A percentile compares a stretch with the other conserved stretches of the same genome.
Evolutionary conservation across 1,140 invertebrate species (phyloP).

Genomic region (Luehdorfia chinensis): DNA sequence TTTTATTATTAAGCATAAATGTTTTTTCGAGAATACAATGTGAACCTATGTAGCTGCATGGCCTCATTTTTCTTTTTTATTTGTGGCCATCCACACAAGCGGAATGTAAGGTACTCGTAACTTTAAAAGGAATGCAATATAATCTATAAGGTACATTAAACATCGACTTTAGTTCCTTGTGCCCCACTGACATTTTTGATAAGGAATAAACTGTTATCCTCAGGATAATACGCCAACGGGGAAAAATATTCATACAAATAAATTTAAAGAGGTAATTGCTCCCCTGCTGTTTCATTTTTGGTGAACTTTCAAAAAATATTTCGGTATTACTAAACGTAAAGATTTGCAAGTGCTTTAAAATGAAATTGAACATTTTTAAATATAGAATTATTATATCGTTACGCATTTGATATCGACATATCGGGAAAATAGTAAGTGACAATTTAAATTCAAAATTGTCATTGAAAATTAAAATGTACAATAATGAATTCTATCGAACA

Average conservation of each 20-base stretch:
- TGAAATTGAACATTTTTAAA: slow-evolving; percentile 8
- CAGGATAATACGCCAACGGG: not conserved
- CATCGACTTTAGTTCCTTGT: slow-evolving; percentile 4
- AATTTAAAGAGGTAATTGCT: slow-evolving; percentile 7
- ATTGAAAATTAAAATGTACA: no score
- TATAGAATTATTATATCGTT: slow-evolving; percentile 9
- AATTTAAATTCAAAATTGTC: not conserved
- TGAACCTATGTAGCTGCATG: no score
- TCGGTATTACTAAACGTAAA: not conserved
- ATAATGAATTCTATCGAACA: no score
- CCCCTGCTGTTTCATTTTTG: slow-evolving; percentile 4
- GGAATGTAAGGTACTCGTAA: not conserved
- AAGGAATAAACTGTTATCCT: slow-evolving; percentile 14
- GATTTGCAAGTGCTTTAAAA: not conserved
- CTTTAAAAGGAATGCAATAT: not conserved
- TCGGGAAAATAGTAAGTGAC: not conserved
- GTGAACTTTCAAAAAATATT: not conserved
- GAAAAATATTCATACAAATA: slow-evolving; percentile 9
- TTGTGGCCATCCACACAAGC: not conserved
- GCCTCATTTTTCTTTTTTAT: not conserved
- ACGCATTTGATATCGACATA: not conserved
- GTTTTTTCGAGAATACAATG: no score
- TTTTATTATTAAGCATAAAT: no score
- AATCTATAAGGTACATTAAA: slow-evolving; percentile 2
- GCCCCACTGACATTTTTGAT: slow-evolving; percentile 13